Conservation (phyloP, 2,888 invertebrate genomes). For the Reticulitermes lucifugus region DNA sequence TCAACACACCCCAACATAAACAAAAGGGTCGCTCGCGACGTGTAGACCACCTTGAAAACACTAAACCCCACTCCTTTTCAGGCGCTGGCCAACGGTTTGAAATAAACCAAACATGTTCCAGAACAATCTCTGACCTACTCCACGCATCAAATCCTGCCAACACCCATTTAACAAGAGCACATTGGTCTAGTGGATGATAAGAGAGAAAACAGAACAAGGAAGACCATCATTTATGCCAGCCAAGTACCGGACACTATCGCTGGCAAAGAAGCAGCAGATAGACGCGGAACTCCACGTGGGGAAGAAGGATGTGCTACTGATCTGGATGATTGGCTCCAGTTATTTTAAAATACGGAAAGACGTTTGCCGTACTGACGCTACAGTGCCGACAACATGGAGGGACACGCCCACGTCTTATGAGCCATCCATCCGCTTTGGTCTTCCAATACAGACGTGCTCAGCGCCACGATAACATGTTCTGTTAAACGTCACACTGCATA, state of each 20-base stretch:
- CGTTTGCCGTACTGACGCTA: neutral
- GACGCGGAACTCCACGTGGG: neutral
- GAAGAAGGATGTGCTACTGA: neutral
- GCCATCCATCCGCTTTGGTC: neutral
- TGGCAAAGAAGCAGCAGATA: neutral
- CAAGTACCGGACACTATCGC: neutral
- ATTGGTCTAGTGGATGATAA: neutral
- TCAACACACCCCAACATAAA: too few species aligned
- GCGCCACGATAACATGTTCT: neutral
- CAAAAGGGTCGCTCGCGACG: too few species aligned
- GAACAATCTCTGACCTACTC: neutral
- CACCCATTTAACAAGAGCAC: neutral
- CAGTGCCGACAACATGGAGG: neutral
- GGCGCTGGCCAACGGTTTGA: neutral
- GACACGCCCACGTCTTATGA: neutral
- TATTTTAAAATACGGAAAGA: conserved; percentile 35
- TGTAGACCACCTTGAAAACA: too few species aligned
- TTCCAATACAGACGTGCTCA: neutral
- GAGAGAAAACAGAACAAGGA: neutral
- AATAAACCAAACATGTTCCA: neutral
- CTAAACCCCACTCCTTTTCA: too few species aligned
- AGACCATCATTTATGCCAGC: neutral
- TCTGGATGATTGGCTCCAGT: conserved; percentile 15
- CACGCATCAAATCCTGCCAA: neutral
- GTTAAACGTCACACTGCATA: neutral